A percentile compares a stretch with the other conserved stretches of the same genome.
phyloP scores from a whole-genome alignment of 2,113 vertebrate genomes.

The Cyprinodon tularosa region DNA sequence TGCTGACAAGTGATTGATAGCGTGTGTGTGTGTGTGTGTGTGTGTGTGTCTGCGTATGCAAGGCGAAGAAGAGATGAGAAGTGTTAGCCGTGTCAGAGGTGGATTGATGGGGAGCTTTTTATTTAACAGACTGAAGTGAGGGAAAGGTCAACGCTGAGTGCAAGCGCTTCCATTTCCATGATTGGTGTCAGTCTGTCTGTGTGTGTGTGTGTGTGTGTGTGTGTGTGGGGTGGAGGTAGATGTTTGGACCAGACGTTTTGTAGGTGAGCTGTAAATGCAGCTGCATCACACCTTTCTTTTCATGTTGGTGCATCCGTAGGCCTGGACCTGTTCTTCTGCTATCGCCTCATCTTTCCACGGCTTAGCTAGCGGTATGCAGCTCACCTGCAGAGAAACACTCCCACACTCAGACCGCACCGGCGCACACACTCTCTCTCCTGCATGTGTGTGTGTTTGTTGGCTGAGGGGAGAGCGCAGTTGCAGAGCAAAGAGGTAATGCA shows the following conservation, averaged over 20 bases:
- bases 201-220: conserved; percentile 16
- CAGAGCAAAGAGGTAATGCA: conserved; percentile 24
- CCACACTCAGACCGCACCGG: conserved; percentile 37
- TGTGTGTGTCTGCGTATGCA: conserved; percentile 9
- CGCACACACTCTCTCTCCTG: background rate
- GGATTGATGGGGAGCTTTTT: conserved; percentile 65
- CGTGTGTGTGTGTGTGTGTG: conserved; percentile 22
- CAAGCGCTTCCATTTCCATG: conserved; percentile 41
- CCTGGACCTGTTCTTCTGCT: conserved; percentile 51
- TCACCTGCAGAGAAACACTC: conserved; percentile 57
- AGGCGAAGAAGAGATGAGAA: conserved; percentile 30
- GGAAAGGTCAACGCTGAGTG: conserved; percentile 56
- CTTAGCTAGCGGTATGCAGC: conserved; percentile 54
- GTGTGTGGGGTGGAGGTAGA: conserved; percentile 26
- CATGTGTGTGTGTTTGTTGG: conserved; percentile 5
- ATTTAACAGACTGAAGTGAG: conserved; percentile 66
- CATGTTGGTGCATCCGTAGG: conserved; percentile 33
- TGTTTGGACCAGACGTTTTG: conserved; percentile 50
- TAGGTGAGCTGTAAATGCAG: conserved; percentile 32
- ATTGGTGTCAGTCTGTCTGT: conserved; percentile 42
- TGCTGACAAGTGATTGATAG: conserved; percentile 49
- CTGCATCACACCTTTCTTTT: conserved; percentile 37
- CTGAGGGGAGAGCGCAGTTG: conserved; percentile 4
- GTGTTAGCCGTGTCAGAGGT: conserved; percentile 41
- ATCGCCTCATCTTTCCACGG: conserved; percentile 51